Evolutionary conservation across 2,797 vertebrate species (phyloP), one percentile per base, ranked within the genome.

Genomic region (Etheostoma perlongum): DNA sequence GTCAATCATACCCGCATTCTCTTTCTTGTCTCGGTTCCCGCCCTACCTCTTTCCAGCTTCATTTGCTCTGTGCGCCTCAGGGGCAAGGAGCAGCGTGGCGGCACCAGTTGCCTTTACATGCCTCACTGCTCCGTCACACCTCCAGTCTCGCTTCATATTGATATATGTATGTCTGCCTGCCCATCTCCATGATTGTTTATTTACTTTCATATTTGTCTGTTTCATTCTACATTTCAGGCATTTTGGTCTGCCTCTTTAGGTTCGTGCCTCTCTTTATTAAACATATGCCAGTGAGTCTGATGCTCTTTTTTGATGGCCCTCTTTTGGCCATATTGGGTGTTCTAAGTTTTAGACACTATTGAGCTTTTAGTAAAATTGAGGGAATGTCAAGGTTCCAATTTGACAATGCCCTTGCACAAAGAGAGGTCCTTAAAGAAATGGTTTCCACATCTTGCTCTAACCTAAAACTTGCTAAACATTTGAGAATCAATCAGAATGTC

Each of bases 51-150:
- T 57, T 40, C 71, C 61, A 27, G 67, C 78, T 86, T 85, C 83
- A 78, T 87, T 86, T 68, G 53, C 78, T 77, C 63, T 0, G 44
- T 59, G 79, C 16, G 54, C 84, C 62, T 14, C 82, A 14, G 85
- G 87, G 85, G 69, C 73, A 83, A 67, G 49, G 70, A 85, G 88
- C 81, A 59, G 72, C 59, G 54, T 46, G 52, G 72, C 23, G 21
- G 71, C 87, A 92, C 85, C 90, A 82, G 86, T 89, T 88, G 85
- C 86, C 85, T 90, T 92, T 90, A 79, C 76, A 91, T 73, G 88
- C 92, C 84, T 92, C 79, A 60, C 55, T 80, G 88, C 88, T 46
- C 81, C 19, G 81, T 87, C 86, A 81, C 69, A 48, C 85, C 76
- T 87, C 78, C 88, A 80, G 82, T 79, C 79, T 83, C 40, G 4